Percentiles rank a stretch among this genome's conserved stretches.
phyloP scores from a whole-genome alignment of 2,113 vertebrate genomes.

The Ivindomyrus marchei region DNA sequence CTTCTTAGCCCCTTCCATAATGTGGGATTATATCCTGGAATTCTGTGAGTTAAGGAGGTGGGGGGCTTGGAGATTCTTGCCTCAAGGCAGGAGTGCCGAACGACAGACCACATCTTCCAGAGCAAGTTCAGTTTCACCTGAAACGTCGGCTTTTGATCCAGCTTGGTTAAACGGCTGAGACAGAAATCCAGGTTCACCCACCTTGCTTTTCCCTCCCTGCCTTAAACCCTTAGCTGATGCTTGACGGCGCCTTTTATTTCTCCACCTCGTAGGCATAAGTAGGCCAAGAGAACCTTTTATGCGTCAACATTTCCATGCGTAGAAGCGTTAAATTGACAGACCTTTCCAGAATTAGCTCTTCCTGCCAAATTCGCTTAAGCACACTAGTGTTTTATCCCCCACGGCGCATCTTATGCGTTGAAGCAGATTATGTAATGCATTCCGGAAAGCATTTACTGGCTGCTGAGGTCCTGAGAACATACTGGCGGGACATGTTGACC shows the following conservation, averaged over 20 bases:
- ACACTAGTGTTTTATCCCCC: background rate
- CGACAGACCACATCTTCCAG: background rate
- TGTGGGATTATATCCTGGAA: background rate
- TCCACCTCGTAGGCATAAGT: background rate
- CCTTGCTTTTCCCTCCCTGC: background rate
- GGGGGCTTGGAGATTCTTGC: background rate
- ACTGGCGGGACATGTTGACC: background rate
- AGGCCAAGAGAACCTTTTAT: background rate
- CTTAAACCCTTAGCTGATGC: background rate
- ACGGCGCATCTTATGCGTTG: background rate
- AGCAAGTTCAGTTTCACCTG: background rate
- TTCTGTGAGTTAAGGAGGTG: background rate
- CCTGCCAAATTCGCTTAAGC: background rate
- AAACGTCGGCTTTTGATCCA: background rate
- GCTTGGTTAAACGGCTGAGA: background rate
- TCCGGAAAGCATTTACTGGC: background rate
- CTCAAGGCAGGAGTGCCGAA: background rate
- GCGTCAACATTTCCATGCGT: background rate
- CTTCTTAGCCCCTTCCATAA: background rate
- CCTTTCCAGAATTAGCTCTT: background rate
- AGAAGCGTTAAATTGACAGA: background rate
- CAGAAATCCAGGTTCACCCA: background rate
- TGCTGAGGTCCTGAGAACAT: background rate
- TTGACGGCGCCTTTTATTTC: background rate
- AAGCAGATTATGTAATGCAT: background rate